Evolutionary conservation across 2,113 vertebrate species (phyloP).

Genomic region (Hippocampus zosterae): DNA sequence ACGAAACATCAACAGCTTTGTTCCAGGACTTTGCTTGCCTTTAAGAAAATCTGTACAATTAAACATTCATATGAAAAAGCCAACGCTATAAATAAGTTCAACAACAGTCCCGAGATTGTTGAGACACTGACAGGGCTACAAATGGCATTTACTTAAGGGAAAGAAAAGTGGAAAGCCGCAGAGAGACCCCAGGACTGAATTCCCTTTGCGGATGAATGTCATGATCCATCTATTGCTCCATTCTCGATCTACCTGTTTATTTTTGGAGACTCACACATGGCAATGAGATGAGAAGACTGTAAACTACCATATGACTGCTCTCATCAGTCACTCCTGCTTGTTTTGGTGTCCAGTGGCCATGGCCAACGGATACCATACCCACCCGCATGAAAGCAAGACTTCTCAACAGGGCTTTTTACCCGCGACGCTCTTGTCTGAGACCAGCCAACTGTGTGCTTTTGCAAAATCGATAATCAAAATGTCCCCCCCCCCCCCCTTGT

Average conservation of each 20-base stretch:
- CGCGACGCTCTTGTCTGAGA: slow-evolving; percentile 32
- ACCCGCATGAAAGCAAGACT: slow-evolving; percentile 14
- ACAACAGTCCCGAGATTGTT: slow-evolving; percentile 34
- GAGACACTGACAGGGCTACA: slow-evolving; percentile 12
- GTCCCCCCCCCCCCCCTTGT: slow-evolving; percentile 3
- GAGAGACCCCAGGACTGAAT: background rate
- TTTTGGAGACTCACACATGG: slow-evolving; percentile 14
- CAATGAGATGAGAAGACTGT: background rate
- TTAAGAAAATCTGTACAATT: slow-evolving; percentile 24
- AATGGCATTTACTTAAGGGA: slow-evolving; percentile 25
- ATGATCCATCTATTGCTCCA: background rate
- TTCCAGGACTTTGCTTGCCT: slow-evolving; percentile 9
- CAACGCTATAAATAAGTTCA: slow-evolving; percentile 41
- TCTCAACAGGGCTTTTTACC: slow-evolving; percentile 37
- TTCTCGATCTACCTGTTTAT: background rate
- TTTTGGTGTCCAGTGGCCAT: background rate
- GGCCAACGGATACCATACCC: slow-evolving; percentile 13
- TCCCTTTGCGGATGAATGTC: background rate
- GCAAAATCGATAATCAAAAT: slow-evolving; percentile 45
- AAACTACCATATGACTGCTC: slow-evolving; percentile 21
- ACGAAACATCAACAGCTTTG: background rate
- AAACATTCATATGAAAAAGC: slow-evolving; percentile 48
- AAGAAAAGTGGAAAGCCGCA: background rate
- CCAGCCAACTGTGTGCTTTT: slow-evolving; percentile 39
- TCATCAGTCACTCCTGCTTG: slow-evolving; percentile 28